These are phyloP conservation scores for Charanyca ferruginea DNA, from an alignment of 2,888 invertebrate species.

Conservation along the genomic window DNA sequence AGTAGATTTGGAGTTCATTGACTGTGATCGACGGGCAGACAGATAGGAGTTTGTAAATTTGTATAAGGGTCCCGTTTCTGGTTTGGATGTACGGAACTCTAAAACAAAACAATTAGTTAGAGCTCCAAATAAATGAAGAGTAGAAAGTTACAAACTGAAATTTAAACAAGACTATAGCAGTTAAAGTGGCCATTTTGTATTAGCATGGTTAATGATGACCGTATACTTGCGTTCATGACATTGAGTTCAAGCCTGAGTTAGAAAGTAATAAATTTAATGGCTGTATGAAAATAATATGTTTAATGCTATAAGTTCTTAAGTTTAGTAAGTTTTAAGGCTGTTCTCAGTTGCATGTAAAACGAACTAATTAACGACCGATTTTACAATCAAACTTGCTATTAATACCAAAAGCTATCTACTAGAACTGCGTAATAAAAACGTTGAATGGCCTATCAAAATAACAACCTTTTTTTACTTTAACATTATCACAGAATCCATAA, in stretches of 20 bases:
- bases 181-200: conserved; percentile 48
- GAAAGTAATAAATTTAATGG: neutral
- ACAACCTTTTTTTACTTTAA: too few species aligned
- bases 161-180: conserved; percentile 47
- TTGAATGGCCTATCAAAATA: too few species aligned
- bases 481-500: too few species aligned
- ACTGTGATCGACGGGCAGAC: too few species aligned
- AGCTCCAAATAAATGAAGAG: conserved; percentile 31
- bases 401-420: neutral
- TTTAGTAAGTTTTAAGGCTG: neutral
- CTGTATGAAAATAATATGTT: neutral
- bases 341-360: neutral
- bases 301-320: neutral
- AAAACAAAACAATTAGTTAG: conserved; percentile 16
- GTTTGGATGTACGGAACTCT: too few species aligned
- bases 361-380: neutral
- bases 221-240: conserved; percentile 3
- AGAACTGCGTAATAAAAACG: neutral
- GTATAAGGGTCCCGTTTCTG: too few species aligned
- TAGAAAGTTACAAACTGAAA: conserved; percentile 21
- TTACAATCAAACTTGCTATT: neutral
- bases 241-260: neutral
- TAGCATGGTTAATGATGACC: conserved; percentile 49
- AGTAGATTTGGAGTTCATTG: too few species aligned
- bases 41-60: too few species aligned